Evolutionary conservation across 2,888 invertebrate species (phyloP).

Genomic region (Leptinotarsa tumamoca): DNA sequence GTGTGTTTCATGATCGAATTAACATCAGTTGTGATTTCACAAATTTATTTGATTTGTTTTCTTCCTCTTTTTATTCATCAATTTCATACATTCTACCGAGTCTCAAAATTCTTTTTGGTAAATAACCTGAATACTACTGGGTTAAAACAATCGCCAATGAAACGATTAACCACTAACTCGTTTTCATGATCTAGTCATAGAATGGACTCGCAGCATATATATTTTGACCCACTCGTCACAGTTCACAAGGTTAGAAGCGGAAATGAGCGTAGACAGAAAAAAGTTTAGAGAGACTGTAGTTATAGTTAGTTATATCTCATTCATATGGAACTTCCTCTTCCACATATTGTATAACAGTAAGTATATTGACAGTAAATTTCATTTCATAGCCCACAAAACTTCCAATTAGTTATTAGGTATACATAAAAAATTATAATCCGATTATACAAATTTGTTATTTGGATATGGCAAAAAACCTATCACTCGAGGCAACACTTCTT

Average conservation of each 20-base stretch:
- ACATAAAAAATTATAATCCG: too few species aligned
- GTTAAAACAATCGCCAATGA: not conserved
- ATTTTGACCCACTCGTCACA: slow-evolving; percentile 7
- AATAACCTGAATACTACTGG: not conserved
- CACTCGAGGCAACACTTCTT: too few species aligned
- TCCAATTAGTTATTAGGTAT: too few species aligned
- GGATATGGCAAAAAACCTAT: too few species aligned
- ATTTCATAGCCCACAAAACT: not conserved
- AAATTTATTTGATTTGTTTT: too few species aligned
- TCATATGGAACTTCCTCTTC: not conserved
- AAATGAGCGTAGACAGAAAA: not conserved
- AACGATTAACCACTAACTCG: not conserved
- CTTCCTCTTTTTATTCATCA: too few species aligned
- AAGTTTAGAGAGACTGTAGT: not conserved
- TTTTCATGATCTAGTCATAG: not conserved
- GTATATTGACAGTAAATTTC: not conserved
- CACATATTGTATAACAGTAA: not conserved
- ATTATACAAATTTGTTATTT: too few species aligned
- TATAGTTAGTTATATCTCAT: not conserved
- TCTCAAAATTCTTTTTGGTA: not conserved
- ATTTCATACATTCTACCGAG: too few species aligned
- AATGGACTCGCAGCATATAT: not conserved
- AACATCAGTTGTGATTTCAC: too few species aligned
- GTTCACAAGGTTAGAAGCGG: slow-evolving; percentile 1
- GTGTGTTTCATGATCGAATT: too few species aligned